These are phyloP conservation scores for Leguminivora glycinivorella DNA, from an alignment of 1,140 invertebrate genomes.

Conservation along the genomic window DNA sequence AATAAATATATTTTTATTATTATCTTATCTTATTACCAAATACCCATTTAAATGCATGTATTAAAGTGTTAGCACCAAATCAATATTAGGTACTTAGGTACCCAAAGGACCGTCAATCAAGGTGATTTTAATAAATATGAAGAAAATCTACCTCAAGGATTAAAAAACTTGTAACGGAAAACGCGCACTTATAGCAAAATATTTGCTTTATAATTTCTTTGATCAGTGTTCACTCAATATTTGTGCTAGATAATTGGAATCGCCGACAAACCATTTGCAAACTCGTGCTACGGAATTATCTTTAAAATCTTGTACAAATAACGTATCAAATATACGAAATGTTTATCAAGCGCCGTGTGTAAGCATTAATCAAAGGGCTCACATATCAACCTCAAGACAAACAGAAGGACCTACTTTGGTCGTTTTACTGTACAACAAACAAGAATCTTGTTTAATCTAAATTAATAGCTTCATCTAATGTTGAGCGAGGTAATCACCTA, in stretches of 20 bases:
- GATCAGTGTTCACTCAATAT: not conserved
- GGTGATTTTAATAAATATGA: too few relatives aligned
- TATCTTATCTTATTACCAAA: too few relatives aligned
- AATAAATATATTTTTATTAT: too few relatives aligned
- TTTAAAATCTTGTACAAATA: not conserved
- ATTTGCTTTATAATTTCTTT: not conserved
- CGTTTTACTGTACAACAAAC: too few relatives aligned
- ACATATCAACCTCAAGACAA: not conserved
- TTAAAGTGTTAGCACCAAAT: too few relatives aligned
- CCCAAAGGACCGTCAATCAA: too few relatives aligned
- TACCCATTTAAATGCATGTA: too few relatives aligned
- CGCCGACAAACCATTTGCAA: not conserved
- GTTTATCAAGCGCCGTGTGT: not conserved
- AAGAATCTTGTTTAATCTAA: not conserved
- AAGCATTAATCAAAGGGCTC: not conserved
- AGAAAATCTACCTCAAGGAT: too few relatives aligned
- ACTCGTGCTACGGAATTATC: not conserved
- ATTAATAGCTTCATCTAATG: not conserved
- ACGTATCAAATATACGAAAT: not conserved
- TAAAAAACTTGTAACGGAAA: too few relatives aligned
- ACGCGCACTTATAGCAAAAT: not conserved
- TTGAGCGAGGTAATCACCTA: not conserved
- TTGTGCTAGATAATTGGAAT: not conserved
- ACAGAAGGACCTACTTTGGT: not conserved
- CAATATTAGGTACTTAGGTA: too few relatives aligned